These are phyloP conservation scores for Thalpophila matura DNA, from an alignment of 2,888 invertebrate species.

Conservation along the genomic window DNA sequence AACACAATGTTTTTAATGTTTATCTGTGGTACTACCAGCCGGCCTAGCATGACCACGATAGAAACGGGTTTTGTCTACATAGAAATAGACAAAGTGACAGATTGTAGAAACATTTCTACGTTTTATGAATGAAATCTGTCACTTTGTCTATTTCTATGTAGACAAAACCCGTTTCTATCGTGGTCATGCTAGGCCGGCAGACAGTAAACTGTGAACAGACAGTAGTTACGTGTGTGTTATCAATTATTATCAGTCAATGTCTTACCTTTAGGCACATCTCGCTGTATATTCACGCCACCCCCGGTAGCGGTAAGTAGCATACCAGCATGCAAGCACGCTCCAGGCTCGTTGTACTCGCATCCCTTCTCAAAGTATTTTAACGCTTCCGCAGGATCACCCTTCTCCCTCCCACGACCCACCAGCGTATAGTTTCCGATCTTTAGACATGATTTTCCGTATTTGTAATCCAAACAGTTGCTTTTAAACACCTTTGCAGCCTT, in stretches of 20 bases:
- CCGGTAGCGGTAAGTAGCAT: constrained; percentile 92
- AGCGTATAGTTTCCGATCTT: constrained; percentile 95
- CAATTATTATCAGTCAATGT: neutral
- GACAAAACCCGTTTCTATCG: too few species aligned
- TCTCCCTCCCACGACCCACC: constrained; percentile 90
- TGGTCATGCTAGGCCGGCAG: too few species aligned
- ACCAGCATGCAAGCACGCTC: constrained; percentile 95
- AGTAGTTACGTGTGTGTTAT: neutral
- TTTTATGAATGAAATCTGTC: too few species aligned
- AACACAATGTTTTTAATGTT: too few species aligned
- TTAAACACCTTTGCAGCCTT: constrained; percentile 96
- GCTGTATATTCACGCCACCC: constrained; percentile 86
- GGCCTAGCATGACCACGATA: too few species aligned
- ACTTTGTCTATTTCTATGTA: too few species aligned
- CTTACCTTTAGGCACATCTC: constrained; percentile 91
- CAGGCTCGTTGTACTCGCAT: constrained; percentile 93
- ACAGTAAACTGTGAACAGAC: too few species aligned
- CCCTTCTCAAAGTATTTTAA: constrained; percentile 94
- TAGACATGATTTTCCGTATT: constrained; percentile 96
- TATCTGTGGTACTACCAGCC: too few species aligned
- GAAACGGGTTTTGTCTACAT: too few species aligned
- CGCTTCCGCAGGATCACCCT: constrained; percentile 91
- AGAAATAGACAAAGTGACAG: too few species aligned
- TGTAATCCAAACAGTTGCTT: constrained; percentile 96
- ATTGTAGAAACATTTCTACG: too few species aligned